A percentile compares a stretch with the other conserved stretches of the same genome.
These are phyloP conservation scores for Drosophila engyochracea DNA, from an alignment of 2,888 invertebrate genomes.

Conservation along the genomic window DNA sequence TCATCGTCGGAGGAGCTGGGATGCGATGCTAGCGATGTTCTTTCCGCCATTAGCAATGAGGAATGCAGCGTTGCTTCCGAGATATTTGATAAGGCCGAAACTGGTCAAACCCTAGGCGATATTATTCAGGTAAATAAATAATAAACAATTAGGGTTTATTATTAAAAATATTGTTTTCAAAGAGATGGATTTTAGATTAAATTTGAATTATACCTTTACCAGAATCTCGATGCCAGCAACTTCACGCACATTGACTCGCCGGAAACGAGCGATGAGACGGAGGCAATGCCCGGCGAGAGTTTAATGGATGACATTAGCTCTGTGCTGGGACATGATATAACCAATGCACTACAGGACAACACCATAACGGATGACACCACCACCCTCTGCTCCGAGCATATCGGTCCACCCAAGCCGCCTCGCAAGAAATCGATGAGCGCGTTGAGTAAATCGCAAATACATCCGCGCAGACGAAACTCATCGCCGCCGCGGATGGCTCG, in stretches of 20 bases:
- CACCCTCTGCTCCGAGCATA: slow-evolving; percentile 87
- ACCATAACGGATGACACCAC: slow-evolving; percentile 91
- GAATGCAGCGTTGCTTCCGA: slow-evolving; percentile 91
- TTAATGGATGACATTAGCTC: slow-evolving; percentile 92
- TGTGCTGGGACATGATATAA: slow-evolving; percentile 89
- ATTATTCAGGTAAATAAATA: slow-evolving; percentile 81
- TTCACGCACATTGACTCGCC: slow-evolving; percentile 94
- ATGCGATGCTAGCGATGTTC: slow-evolving; percentile 86
- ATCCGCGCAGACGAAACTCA: slow-evolving; percentile 86
- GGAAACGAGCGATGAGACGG: slow-evolving; percentile 91
- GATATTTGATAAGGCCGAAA: slow-evolving; percentile 86
- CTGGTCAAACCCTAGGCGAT: slow-evolving; percentile 80
- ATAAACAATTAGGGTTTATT: background rate
- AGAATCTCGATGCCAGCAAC: slow-evolving; percentile 85
- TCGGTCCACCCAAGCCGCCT: slow-evolving; percentile 64
- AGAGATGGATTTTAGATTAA: background rate
- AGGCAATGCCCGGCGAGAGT: slow-evolving; percentile 91
- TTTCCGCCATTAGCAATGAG: slow-evolving; percentile 89
- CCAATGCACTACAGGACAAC: slow-evolving; percentile 89
- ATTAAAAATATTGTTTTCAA: background rate
- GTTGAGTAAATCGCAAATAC: slow-evolving; percentile 41
- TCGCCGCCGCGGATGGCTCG: slow-evolving; percentile 82
- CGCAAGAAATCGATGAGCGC: slow-evolving; percentile 72
- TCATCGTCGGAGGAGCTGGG: slow-evolving; percentile 83
- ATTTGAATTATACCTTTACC: slow-evolving; percentile 36